Percentiles rank a stretch among this genome's conserved stretches.
Evolutionary conservation across 1,140 invertebrate genomes (phyloP).

Genomic region (Whitmania pigra): DNA sequence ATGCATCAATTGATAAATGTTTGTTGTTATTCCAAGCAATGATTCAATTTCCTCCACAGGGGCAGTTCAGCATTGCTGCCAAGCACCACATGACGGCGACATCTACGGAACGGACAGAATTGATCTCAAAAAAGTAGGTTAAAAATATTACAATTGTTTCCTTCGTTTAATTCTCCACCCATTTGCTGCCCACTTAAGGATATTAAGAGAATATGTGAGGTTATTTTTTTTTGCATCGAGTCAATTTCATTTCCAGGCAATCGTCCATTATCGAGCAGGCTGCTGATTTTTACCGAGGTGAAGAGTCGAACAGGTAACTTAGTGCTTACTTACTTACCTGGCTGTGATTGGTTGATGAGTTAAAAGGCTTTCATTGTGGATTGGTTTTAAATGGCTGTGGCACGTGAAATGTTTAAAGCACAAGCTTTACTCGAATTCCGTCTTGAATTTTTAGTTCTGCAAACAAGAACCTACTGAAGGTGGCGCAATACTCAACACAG

Average conservation of each 20-base stretch:
- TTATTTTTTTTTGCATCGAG: too few relatives aligned
- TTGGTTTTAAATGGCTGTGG: too few relatives aligned
- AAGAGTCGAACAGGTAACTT: slow-evolving; percentile 47
- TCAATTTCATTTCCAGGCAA: slow-evolving; percentile 52
- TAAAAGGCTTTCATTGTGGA: too few relatives aligned
- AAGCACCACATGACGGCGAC: slow-evolving; percentile 95
- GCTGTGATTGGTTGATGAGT: too few relatives aligned
- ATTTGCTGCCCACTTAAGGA: too few relatives aligned
- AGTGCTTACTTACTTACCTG: not conserved
- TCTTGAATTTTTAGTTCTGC: slow-evolving; percentile 52
- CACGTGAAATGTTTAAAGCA: too few relatives aligned
- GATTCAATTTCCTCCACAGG: slow-evolving; percentile 42
- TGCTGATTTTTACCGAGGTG: slow-evolving; percentile 70
- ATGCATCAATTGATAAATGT: not conserved
- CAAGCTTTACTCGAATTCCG: too few relatives aligned
- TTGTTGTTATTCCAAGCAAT: not conserved
- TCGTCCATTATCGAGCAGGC: slow-evolving; percentile 93
- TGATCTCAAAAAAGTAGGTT: slow-evolving; percentile 61
- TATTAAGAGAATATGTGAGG: too few relatives aligned
- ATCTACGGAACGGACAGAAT: slow-evolving; percentile 85
- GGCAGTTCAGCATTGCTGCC: slow-evolving; percentile 90
- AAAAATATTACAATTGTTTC: not conserved
- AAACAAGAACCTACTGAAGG: slow-evolving; percentile 93
- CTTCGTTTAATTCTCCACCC: too few relatives aligned
- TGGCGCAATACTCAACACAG: slow-evolving; percentile 90